Evolutionary conservation across 2,888 invertebrate species (phyloP), one percentile per base, ranked within the genome.

Genomic region (Xestia c-nigrum): DNA sequence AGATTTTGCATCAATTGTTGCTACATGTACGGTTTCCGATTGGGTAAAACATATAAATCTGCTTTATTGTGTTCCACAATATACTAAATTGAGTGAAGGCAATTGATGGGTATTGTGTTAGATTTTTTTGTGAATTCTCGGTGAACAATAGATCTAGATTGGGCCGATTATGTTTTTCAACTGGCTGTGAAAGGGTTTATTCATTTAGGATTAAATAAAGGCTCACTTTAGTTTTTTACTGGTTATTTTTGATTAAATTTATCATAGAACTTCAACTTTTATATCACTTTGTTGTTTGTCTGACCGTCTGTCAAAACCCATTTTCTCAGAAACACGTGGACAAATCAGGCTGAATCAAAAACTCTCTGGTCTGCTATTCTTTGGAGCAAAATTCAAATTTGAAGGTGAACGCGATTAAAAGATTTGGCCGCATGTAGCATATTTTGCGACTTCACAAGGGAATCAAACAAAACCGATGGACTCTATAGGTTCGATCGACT

Each of bases 91-190:
- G 52, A 59, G 31, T 55, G 63, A 72, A 66, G 43, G 40, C 71
- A 68, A 72, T 65, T 65, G 64, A 67, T 57, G 50, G 55, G 57
- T 57, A 71, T 85, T 83, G 82, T 85, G 71, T 76, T 73, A 67
- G 63, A 73, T 57, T 80, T 68, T 74, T 71, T 66, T 40, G 31
- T 47, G 43, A 66, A 47, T 81, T 46, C 67, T 80, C 21, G 16
- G n/a, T 4, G 19, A 7, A 84, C 81, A 81, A 84, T 84, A 47
- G 75, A 57, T 81, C 80, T 81, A 63, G 75, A 74, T 63, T 80
- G 85, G n/a, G 14, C 10, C 55, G 65, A 80, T 80, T 81, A 84
- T 61, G 43, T 69, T 80, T 83, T 81, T 72, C 38, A 57, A 40
- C 61, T 38, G 67, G 31, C 21, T 64, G 50, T 80, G 69, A 67